Conservation (phyloP, 2,888 invertebrate species). For the Ditylenchus weischeri region DNA sequence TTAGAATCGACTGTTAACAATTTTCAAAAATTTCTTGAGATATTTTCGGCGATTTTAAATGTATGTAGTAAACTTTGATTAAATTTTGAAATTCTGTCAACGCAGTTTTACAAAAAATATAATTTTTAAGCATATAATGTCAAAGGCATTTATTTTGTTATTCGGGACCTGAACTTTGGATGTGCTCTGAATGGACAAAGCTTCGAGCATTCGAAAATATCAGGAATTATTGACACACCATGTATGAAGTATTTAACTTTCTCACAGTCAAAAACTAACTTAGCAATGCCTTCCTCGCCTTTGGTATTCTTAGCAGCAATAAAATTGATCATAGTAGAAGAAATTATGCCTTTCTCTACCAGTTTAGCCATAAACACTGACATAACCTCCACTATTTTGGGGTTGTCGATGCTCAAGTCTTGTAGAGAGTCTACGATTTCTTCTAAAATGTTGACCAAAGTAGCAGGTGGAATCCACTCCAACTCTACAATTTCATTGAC, state of each 20-base stretch:
- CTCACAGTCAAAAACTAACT: constrained; percentile 11
- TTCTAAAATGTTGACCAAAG: constrained; percentile 21
- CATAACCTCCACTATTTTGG: constrained; percentile 23
- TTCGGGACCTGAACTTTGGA: too few relatives aligned
- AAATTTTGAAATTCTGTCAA: too few relatives aligned
- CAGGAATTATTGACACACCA: too few relatives aligned
- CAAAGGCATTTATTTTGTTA: neutral
- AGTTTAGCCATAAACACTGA: constrained; percentile 34
- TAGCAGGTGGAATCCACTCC: constrained; percentile 14
- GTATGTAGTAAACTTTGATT: too few relatives aligned
- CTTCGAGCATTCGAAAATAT: too few relatives aligned
- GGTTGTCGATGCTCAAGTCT: constrained; percentile 26
- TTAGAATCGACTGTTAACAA: too few relatives aligned
- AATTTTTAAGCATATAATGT: too few relatives aligned
- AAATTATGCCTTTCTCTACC: constrained; percentile 20
- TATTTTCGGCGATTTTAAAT: too few relatives aligned
- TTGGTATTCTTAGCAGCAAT: constrained; percentile 13
- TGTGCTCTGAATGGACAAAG: too few relatives aligned
- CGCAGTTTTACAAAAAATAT: too few relatives aligned
- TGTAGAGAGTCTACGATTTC: constrained; percentile 30
- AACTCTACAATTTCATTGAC: constrained; percentile 12
- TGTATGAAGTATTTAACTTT: too few relatives aligned
- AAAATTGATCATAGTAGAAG: constrained; percentile 11
- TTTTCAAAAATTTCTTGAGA: too few relatives aligned
- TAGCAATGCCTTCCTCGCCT: constrained; percentile 9